A percentile compares a stretch with the other conserved stretches of the same genome.
Conservation (phyloP, 2,888 invertebrate genomes). For the Sipha maydis region DNA sequence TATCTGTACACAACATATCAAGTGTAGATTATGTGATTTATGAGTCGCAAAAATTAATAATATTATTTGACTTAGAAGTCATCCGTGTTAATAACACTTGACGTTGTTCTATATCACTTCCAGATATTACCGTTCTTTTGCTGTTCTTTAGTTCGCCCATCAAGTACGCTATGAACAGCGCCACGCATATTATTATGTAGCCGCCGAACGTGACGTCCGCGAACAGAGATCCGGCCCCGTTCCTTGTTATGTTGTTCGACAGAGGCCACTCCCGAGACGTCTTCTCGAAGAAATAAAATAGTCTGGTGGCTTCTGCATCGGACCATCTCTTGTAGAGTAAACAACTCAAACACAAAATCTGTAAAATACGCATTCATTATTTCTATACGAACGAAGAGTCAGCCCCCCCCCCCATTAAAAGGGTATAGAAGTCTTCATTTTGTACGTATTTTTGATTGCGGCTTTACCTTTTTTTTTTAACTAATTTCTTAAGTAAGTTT, state of each 20-base stretch:
- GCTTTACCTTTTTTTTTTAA: no score
- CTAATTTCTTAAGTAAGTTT: no score
- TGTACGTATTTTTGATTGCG: no score
- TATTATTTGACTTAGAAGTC: no score
- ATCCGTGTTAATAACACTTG: no score
- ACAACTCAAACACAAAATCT: slow-evolving; percentile 77
- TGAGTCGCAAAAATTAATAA: no score
- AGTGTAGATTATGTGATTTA: no score
- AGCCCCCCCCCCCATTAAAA: no score
- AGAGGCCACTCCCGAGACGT: slow-evolving; percentile 80
- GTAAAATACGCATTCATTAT: slow-evolving; percentile 65
- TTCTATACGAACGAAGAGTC: no score
- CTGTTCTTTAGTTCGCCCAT: slow-evolving; percentile 75
- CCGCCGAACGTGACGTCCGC: slow-evolving; percentile 77
- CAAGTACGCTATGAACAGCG: slow-evolving; percentile 75
- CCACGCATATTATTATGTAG: slow-evolving; percentile 78
- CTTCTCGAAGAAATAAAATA: slow-evolving; percentile 77
- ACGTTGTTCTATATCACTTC: no score
- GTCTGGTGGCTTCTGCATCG: slow-evolving; percentile 77
- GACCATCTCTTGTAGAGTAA: slow-evolving; percentile 78
- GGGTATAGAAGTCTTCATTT: no score
- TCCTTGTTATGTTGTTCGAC: slow-evolving; percentile 80
- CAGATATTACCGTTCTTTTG: slow-evolving; percentile 69
- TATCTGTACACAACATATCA: no score
- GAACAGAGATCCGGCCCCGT: slow-evolving; percentile 75